Base-by-base conservation (phyloP, 2,888 invertebrate species). In the Choreutis nemorana region DNA sequence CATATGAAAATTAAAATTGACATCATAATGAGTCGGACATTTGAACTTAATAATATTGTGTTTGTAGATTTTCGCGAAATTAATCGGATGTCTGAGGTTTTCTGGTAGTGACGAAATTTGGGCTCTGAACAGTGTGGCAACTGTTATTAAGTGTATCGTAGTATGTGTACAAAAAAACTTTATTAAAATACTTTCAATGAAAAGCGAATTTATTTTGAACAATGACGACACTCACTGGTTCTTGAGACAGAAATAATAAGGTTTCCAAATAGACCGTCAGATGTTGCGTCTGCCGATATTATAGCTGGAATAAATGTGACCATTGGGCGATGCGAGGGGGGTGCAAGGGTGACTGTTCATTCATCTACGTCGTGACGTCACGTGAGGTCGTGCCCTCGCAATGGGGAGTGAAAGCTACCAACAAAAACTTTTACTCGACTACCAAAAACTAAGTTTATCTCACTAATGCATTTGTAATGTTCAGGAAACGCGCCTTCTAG, bases 331-430 rank as follows among this genome's bases (percentile, higher is more conserved):
- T 42, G 33, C 32, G 37, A 39, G 40, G 40, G 35, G 37, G 40
- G 39, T 37, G 35, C 2, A 2, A 39, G 43, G 33, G 42, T 37
- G 41, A 38, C 39, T 64, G 65, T 66, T 68, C 75, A 72, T 73
- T 75, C 75, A 73, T 71, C 65, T 61, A 64, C 49, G 42, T 40
- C 50, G 55, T 71, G 70, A 72, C 73, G 73, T 72, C 71, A 71
- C 55, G 48, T 59, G 61, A 63, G 73, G 71, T 72, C 72, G 50
- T 67, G 70, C 59, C 71, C 73, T 64, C 64, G 50, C 45, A 43
- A 46, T 27, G 26, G 23, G n/a, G n/a, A n/a, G 45, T 5, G 49
- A 56, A 49, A 55, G 53, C 48, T 50, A 55, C 40, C 50, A 40
- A 50, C 51, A 57, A 60, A 54, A 57, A 52, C 46, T 48, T 36